Conservation (phyloP, 2,113 vertebrate species). For the Ochotona princeps region DNA sequence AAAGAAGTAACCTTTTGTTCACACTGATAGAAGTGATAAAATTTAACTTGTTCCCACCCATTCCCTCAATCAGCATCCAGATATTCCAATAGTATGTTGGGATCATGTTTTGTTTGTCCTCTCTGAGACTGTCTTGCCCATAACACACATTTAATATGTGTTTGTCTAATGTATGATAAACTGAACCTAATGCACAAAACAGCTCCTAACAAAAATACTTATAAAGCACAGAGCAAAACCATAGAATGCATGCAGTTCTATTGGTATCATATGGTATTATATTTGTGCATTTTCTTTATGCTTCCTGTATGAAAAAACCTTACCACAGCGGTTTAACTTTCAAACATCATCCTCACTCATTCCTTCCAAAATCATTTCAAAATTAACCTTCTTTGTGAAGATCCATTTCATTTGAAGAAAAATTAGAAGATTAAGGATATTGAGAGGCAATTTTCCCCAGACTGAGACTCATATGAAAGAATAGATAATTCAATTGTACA, state of each 20-base stretch:
- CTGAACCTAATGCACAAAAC: not conserved
- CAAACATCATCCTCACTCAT: not conserved
- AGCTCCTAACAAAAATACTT: not conserved
- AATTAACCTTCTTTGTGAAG: not conserved
- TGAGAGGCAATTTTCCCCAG: not conserved
- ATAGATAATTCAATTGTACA: not conserved
- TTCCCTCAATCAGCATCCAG: not conserved
- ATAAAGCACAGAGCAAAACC: not conserved
- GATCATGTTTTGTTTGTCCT: not conserved
- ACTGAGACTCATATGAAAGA: not conserved
- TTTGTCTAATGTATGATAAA: not conserved
- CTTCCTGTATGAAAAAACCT: not conserved
- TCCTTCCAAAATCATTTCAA: slow-evolving; percentile 7
- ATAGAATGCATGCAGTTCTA: not conserved
- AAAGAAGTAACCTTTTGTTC: not conserved
- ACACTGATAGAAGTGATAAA: not conserved
- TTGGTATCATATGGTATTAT: not conserved
- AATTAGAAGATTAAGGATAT: not conserved
- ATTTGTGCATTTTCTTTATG: not conserved
- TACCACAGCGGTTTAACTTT: not conserved
- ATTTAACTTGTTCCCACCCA: not conserved
- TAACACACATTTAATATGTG: not conserved
- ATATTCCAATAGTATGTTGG: not conserved
- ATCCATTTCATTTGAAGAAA: not conserved
- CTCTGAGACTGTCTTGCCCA: not conserved